These are phyloP conservation scores for Macrostomum lignano DNA, from an alignment of 1,140 invertebrate species.

Conservation along the genomic window DNA sequence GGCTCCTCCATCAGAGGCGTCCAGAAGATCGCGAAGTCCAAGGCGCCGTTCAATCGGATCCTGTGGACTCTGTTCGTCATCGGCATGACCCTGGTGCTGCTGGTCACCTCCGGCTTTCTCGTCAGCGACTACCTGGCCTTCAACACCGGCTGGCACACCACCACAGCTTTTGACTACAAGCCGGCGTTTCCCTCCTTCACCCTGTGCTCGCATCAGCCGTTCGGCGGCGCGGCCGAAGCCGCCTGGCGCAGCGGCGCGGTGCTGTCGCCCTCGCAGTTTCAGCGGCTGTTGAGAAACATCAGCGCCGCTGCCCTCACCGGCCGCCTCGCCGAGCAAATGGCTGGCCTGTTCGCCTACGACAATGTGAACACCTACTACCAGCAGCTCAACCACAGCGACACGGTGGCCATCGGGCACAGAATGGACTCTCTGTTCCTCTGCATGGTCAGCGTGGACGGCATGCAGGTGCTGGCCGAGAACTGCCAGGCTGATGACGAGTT, in stretches of 20 bases:
- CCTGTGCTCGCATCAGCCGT: constrained; percentile 2
- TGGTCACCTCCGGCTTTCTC: neutral
- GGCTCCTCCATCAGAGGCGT: constrained; percentile 4
- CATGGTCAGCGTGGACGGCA: neutral
- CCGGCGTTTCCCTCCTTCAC: constrained; percentile 1
- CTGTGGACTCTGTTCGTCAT: constrained; percentile 1
- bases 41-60: neutral
- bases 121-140: neutral
- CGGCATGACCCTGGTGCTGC: neutral
- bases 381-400: neutral
- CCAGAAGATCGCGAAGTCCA: constrained; percentile 3
- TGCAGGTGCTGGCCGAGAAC: neutral
- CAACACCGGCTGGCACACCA: neutral
- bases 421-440: neutral
- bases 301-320: neutral
- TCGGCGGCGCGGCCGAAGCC: neutral
- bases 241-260: neutral
- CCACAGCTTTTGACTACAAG: constrained; percentile 1
- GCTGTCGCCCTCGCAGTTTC: neutral
- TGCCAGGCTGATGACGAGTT: neutral
- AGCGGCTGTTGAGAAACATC: neutral
- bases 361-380: neutral
- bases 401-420: neutral
- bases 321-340: neutral
- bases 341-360: neutral